These are phyloP conservation scores for Gobiocypris rarus DNA, from an alignment of 2,113 vertebrate species.

Conservation along the genomic window DNA sequence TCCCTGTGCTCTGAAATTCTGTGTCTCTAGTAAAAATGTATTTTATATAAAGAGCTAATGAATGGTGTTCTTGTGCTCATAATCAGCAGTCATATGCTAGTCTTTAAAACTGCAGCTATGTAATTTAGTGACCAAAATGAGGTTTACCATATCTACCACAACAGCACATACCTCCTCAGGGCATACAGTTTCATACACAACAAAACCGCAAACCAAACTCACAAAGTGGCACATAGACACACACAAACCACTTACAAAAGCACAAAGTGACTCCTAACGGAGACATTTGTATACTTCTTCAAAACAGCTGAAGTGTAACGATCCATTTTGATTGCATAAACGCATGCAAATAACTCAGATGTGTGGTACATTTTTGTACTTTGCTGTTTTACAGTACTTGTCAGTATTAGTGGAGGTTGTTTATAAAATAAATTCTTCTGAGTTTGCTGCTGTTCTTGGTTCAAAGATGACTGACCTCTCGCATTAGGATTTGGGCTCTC, in stretches of 20 bases:
- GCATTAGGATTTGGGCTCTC: conserved; percentile 95
- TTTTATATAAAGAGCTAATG: neutral
- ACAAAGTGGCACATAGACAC: neutral
- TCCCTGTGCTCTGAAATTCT: conserved; percentile 8
- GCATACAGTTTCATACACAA: neutral
- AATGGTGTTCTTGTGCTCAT: neutral
- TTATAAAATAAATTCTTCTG: neutral
- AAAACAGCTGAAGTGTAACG: neutral
- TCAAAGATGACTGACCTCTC: conserved; percentile 80
- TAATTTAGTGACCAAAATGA: conserved; percentile 20
- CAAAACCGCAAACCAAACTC: conserved; percentile 26
- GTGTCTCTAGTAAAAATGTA: neutral
- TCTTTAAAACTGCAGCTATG: neutral
- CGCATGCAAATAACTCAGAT: neutral
- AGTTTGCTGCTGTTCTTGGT: neutral
- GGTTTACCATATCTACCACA: conserved; percentile 24
- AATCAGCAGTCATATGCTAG: neutral
- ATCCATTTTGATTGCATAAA: neutral
- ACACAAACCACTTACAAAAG: neutral
- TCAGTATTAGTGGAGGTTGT: neutral
- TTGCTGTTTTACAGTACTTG: neutral
- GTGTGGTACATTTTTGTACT: neutral
- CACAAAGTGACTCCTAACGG: neutral
- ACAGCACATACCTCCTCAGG: neutral
- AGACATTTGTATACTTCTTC: conserved; percentile 28